Evolutionary conservation across 2,888 invertebrate genomes (phyloP), one percentile per base, ranked within the genome.

Genomic region (Tipula unca): DNA sequence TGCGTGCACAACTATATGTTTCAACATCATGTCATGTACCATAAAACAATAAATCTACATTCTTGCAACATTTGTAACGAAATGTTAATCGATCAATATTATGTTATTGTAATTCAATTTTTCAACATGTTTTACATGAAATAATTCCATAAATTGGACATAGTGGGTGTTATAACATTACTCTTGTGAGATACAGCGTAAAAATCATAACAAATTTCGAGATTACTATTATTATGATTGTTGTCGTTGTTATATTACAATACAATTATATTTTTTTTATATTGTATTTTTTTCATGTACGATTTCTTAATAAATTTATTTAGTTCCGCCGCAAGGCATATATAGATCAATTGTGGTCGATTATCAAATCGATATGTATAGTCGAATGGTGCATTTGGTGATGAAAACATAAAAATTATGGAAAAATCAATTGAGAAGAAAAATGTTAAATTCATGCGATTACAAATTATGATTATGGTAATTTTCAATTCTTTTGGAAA

Each of bases 41-140:
- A 48, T 48, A 25, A 25, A 69, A 69, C 69, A 69, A 69, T 69
- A 69, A 69, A 25, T 69, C 69, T 69, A 69, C 13, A 25, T 25
- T 69, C 25, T 69, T 69, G 69, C 69, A 69, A 69, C 69, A 69
- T 25, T 69, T 25, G 69, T 20, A 69, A 69, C 69, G 25, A 69
- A 69, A 69, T 69, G 69, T 69, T 69, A 69, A 69, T 69, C 69
- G 69, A 69, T 69, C 69, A 69, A 69, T 69, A 25, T 69, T 69
- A 25, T 69, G 8, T 69, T 20, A 69, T 69, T 25, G 69, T 69
- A 69, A 69, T 69, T 69, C 69, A 69, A 69, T 69, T 69, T 69
- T 69, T 69, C 69, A 69, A 69, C 69, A 69, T 69, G 69, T 69
- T 69, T 25, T 25, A 69, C 69, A 69, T 69, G 13, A 69, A 69